A percentile compares a stretch with the other conserved stretches of the same genome.
These are phyloP conservation scores for Lagocephalus sceleratus DNA, from an alignment of 2,797 vertebrate species.

Conservation along the genomic window DNA sequence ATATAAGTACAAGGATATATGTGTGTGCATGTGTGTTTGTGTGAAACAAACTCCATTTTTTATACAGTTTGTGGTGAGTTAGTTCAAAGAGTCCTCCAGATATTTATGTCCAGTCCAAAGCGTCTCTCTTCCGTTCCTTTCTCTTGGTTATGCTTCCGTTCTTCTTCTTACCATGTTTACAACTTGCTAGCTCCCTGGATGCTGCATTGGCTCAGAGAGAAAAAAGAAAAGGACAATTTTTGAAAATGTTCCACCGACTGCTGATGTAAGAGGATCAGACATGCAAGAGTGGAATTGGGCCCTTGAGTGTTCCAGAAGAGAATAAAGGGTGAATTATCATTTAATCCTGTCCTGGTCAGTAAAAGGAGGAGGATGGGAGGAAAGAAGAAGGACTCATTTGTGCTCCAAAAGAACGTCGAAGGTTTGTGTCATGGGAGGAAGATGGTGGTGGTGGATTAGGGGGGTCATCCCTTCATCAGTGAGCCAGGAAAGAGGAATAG, in stretches of 20 bases:
- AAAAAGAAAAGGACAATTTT: conserved; percentile 55
- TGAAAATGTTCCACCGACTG: conserved; percentile 60
- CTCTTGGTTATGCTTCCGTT: conserved; percentile 37
- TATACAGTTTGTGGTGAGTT: too few species aligned
- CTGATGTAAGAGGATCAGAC: conserved; percentile 76
- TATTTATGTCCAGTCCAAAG: conserved; percentile 33
- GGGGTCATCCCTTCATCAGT: conserved; percentile 19
- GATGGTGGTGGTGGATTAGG: conserved; percentile 9
- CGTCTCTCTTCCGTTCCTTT: conserved; percentile 10
- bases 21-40: conserved; percentile 15
- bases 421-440: conserved; percentile 28
- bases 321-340: conserved; percentile 72
- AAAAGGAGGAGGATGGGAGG: conserved; percentile 38
- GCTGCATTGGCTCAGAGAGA: conserved; percentile 45
- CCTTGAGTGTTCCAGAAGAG: conserved; percentile 65
- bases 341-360: conserved; percentile 65
- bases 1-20: too few species aligned
- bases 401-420: conserved; percentile 50
- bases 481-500: conserved; percentile 22
- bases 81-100: conserved; percentile 13
- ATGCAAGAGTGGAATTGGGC: conserved; percentile 70
- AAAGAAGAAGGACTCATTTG: conserved; percentile 46
- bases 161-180: conserved; percentile 59
- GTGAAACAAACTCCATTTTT: too few species aligned
- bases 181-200: conserved; percentile 45